These are phyloP conservation scores for Notospermus geniculatus DNA, from an alignment of 1,140 invertebrate genomes.

Conservation along the genomic window DNA sequence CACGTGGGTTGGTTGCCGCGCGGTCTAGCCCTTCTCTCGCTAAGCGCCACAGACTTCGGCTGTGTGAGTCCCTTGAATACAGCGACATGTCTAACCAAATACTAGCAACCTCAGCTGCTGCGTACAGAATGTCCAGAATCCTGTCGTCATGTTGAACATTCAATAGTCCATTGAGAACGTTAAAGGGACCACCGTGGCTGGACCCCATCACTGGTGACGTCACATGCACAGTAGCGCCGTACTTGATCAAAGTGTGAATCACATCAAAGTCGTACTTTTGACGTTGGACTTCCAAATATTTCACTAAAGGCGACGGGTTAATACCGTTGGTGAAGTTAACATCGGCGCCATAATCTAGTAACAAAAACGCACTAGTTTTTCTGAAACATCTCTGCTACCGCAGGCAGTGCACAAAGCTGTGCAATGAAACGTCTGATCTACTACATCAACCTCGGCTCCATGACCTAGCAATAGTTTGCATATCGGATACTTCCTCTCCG, in stretches of 20 bases:
- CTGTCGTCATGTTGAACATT: background rate
- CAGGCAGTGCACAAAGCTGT: slow-evolving; percentile 83
- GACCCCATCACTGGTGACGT: slow-evolving; percentile 1
- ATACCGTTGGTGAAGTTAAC: slow-evolving; percentile 58
- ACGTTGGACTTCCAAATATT: slow-evolving; percentile 75
- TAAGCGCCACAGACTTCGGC: background rate
- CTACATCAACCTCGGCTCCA: slow-evolving; percentile 66
- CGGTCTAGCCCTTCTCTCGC: background rate
- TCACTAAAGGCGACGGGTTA: slow-evolving; percentile 58
- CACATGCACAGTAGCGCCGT: slow-evolving; percentile 66
- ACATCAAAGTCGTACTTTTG: slow-evolving; percentile 67
- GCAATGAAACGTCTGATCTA: slow-evolving; percentile 65
- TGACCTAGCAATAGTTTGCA: slow-evolving; percentile 53
- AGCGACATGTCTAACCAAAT: background rate
- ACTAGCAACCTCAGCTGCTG: background rate
- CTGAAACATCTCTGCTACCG: slow-evolving; percentile 73
- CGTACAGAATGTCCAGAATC: background rate
- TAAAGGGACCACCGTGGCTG: too few relatives aligned
- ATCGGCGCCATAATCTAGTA: slow-evolving; percentile 44
- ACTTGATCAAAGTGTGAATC: slow-evolving; percentile 70
- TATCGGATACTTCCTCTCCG: slow-evolving; percentile 57
- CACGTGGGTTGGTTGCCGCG: background rate
- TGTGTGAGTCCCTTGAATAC: background rate
- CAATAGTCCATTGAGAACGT: background rate
- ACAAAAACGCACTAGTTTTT: slow-evolving; percentile 70